Percentiles rank a stretch among this genome's conserved stretches.
phyloP scores from a whole-genome alignment of 2,797 vertebrate species.

The Coilia nasus region DNA sequence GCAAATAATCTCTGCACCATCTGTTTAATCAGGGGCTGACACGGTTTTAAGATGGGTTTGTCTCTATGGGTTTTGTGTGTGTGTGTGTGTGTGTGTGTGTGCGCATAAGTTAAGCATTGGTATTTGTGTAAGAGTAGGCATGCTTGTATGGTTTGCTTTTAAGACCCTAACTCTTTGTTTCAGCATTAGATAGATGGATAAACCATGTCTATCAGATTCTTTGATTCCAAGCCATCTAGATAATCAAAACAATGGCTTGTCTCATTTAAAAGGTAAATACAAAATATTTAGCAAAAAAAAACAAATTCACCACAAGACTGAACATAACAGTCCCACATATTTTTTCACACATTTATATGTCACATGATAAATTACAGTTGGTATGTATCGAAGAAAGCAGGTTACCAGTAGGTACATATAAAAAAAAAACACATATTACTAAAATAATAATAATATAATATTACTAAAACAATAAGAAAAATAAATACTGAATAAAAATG shows the following conservation, averaged over 20 bases:
- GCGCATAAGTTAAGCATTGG: background rate
- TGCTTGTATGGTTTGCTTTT: background rate
- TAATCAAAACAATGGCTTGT: background rate
- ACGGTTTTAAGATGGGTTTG: conserved; percentile 34
- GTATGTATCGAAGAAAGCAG: background rate
- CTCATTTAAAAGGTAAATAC: background rate
- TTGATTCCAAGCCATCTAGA: conserved; percentile 31
- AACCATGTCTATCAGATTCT: conserved; percentile 38
- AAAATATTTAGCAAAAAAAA: background rate
- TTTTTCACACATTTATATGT: background rate
- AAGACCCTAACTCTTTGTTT: conserved; percentile 17
- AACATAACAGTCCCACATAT: too few relatives aligned
- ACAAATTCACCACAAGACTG: too few relatives aligned
- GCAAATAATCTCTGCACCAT: conserved; percentile 24
- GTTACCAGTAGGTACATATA: too few relatives aligned
- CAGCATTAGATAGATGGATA: conserved; percentile 36
- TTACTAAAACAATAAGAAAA: too few relatives aligned
- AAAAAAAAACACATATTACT: too few relatives aligned
- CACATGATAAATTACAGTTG: background rate
- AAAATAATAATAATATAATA: too few relatives aligned
- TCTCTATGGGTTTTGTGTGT: background rate
- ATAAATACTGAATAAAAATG: too few relatives aligned
- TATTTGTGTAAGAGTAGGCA: background rate
- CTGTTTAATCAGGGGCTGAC: conserved; percentile 38
- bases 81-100: background rate